Conservation (phyloP, 2,797 vertebrate species). For the Atherinosoma microstoma region DNA sequence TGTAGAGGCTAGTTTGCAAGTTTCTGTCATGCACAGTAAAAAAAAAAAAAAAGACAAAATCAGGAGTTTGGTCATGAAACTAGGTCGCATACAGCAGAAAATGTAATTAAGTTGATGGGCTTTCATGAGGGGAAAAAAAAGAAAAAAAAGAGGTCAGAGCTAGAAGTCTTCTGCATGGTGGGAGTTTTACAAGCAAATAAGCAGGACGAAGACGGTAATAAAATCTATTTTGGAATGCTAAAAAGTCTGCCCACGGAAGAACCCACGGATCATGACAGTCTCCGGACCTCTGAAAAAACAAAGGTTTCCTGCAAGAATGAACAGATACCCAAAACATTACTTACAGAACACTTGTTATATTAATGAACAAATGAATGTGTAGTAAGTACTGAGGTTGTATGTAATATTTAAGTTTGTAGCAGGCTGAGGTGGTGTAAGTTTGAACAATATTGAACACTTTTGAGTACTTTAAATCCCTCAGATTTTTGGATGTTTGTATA, state of each 20-base stretch:
- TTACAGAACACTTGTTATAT: too few species aligned
- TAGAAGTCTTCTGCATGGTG: neutral
- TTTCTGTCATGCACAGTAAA: neutral
- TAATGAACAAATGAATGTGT: too few species aligned
- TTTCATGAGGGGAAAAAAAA: neutral
- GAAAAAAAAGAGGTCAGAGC: neutral
- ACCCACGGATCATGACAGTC: too few species aligned
- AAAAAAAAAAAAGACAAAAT: too few species aligned
- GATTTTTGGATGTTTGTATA: neutral
- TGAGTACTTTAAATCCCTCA: neutral
- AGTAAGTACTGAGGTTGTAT: too few species aligned
- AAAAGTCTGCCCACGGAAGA: neutral
- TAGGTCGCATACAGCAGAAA: neutral
- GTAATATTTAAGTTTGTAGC: too few species aligned
- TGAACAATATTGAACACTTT: neutral
- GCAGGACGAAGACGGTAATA: neutral
- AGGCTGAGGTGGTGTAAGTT: too few species aligned
- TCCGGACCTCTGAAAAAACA: too few species aligned
- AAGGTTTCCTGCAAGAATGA: too few species aligned
- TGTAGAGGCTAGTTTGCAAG: neutral
- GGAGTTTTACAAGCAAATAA: neutral
- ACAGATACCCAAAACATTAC: too few species aligned
- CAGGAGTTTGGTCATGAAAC: neutral
- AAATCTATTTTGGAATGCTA: neutral
- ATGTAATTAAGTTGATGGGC: conserved; percentile 1